These are phyloP conservation scores for Caracal caracal DNA, from an alignment of 2,113 vertebrate genomes.

Conservation along the genomic window DNA sequence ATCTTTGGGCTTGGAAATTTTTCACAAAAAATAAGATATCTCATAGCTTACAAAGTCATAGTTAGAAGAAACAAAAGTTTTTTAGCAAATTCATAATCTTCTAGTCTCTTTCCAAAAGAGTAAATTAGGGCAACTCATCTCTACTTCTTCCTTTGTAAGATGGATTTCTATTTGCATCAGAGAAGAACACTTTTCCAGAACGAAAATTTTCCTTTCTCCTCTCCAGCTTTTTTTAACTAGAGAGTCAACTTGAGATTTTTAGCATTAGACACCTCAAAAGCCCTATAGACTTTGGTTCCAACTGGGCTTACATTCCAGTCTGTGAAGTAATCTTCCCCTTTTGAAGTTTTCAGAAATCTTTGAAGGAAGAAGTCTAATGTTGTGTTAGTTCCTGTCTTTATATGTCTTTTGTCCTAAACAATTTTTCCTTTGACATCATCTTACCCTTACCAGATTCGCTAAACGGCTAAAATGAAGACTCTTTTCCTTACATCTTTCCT, in stretches of 20 bases:
- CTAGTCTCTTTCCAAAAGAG: slow-evolving; percentile 53
- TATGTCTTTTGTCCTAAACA: slow-evolving; percentile 15
- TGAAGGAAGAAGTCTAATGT: not conserved
- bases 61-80: slow-evolving; percentile 46
- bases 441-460: not conserved
- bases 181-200: slow-evolving; percentile 57
- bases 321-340: not conserved
- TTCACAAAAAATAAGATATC: slow-evolving; percentile 32
- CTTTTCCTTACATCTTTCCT: not conserved
- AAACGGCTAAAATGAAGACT: not conserved
- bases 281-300: not conserved
- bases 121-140: slow-evolving; percentile 49
- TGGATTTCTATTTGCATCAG: slow-evolving; percentile 59
- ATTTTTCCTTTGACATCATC: not conserved
- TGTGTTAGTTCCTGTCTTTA: not conserved
- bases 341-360: slow-evolving; percentile 9
- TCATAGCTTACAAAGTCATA: slow-evolving; percentile 11
- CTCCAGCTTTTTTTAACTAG: slow-evolving; percentile 57
- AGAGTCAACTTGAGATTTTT: slow-evolving; percentile 57
- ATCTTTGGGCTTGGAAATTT: not conserved
- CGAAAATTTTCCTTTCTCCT: slow-evolving; percentile 64
- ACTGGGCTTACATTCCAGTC: not conserved
- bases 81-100: slow-evolving; percentile 48
- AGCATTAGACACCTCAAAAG: slow-evolving; percentile 33
- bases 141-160: slow-evolving; percentile 55